These are phyloP conservation scores for Calliphora vomitoria DNA, from an alignment of 2,888 invertebrate species.

Conservation along the genomic window DNA sequence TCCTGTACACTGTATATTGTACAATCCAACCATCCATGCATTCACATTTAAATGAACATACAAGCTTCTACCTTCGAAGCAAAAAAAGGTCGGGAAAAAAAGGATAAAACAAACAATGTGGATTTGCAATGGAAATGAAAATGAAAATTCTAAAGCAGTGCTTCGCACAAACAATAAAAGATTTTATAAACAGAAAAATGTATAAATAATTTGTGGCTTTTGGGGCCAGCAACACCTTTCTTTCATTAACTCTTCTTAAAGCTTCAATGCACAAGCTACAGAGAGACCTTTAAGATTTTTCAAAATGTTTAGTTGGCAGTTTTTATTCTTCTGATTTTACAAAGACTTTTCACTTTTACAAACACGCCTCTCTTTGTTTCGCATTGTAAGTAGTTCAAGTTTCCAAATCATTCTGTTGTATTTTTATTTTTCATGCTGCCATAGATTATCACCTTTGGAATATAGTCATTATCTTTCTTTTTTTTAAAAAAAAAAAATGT, in stretches of 20 bases:
- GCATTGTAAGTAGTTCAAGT: constrained; percentile 20
- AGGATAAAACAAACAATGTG: constrained; percentile 19
- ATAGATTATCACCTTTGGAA: constrained; percentile 56
- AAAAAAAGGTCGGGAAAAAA: constrained; percentile 12
- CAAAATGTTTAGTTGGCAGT: constrained; percentile 11
- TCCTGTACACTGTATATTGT: constrained; percentile 45
- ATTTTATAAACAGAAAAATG: constrained; percentile 16
- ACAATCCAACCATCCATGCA: constrained; percentile 29
- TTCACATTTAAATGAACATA: constrained; percentile 33
- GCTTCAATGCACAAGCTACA: constrained; percentile 2
- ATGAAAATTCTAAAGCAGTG: constrained; percentile 49
- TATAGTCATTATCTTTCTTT: constrained; percentile 32
- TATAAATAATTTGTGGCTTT: constrained; percentile 55
- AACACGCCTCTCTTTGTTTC: constrained; percentile 50
- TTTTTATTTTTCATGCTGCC: neutral
- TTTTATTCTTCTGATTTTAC: neutral
- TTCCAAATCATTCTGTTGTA: neutral
- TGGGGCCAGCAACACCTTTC: neutral
- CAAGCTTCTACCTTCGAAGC: neutral
- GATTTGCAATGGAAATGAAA: constrained; percentile 38
- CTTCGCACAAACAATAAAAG: constrained; percentile 10
- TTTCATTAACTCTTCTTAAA: constrained; percentile 9
- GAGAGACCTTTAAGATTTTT: neutral
- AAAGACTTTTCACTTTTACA: constrained; percentile 10
- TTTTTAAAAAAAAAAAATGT: constrained; percentile 15